Evolutionary conservation across 2,797 vertebrate species (phyloP).

Genomic region (Lithobates pipiens): DNA sequence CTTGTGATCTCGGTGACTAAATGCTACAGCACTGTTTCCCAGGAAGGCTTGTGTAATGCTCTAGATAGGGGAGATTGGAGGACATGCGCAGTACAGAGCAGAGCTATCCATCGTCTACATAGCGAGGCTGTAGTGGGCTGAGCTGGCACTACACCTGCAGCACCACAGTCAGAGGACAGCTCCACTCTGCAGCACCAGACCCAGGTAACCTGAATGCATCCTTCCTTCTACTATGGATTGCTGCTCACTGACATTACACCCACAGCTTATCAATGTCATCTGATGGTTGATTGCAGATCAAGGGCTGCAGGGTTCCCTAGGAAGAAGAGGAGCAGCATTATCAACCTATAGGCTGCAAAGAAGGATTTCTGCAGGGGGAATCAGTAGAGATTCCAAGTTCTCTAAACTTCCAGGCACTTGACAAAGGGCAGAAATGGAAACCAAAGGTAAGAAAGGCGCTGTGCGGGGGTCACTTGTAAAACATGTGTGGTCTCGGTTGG

Average conservation of each 20-base stretch:
- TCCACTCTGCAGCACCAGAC: slow-evolving; percentile 67
- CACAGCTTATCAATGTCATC: slow-evolving; percentile 64
- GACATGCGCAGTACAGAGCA: slow-evolving; percentile 72
- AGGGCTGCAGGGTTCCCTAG: slow-evolving; percentile 62
- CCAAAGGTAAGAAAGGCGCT: slow-evolving; percentile 61
- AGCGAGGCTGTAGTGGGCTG: slow-evolving; percentile 65
- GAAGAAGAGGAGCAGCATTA: slow-evolving; percentile 3
- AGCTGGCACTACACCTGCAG: slow-evolving; percentile 78
- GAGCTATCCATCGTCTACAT: slow-evolving; percentile 18
- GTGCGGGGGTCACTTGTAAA: neutral
- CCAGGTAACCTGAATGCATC: slow-evolving; percentile 57
- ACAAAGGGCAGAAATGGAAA: slow-evolving; percentile 78
- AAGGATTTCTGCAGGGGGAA: slow-evolving; percentile 34
- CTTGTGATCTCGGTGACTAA: slow-evolving; percentile 11
- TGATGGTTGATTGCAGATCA: slow-evolving; percentile 76
- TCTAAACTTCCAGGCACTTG: slow-evolving; percentile 75
- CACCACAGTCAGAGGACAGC: slow-evolving; percentile 76
- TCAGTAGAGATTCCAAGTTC: slow-evolving; percentile 71
- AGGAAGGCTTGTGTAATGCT: slow-evolving; percentile 51
- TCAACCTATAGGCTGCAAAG: slow-evolving; percentile 4
- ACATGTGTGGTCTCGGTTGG: slow-evolving; percentile 38
- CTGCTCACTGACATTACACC: too few relatives aligned
- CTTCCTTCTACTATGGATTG: neutral
- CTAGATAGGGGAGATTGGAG: slow-evolving; percentile 36
- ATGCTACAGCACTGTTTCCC: slow-evolving; percentile 26